A percentile compares a stretch with the other conserved stretches of the same genome.
Conservation (phyloP, 2,113 vertebrate species). For the Symphodus melops region DNA sequence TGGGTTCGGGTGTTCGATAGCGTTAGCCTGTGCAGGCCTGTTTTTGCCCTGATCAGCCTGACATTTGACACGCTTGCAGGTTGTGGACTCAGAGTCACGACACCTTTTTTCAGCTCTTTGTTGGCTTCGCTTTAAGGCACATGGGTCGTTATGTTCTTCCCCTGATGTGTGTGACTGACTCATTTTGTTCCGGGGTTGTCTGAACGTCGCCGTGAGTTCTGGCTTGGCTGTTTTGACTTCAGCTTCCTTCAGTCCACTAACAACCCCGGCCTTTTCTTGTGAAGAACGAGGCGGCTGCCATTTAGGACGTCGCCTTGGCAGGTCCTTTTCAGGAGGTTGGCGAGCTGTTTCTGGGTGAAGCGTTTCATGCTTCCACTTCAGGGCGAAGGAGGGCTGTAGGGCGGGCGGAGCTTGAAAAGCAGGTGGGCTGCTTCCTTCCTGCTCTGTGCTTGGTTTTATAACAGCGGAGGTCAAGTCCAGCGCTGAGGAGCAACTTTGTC, state of each 20-base stretch:
- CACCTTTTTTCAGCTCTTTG: conserved; percentile 10
- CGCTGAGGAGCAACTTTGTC: conserved; percentile 2
- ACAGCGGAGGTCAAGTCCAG: conserved; percentile 8
- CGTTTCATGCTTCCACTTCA: conserved; percentile 62
- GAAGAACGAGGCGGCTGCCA: conserved; percentile 55
- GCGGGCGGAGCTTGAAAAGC: not conserved
- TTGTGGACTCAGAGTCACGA: not conserved
- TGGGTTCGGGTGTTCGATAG: conserved; percentile 9
- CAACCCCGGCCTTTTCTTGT: conserved; percentile 12
- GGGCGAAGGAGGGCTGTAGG: conserved; percentile 1
- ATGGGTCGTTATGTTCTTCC: not conserved
- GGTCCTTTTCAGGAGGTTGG: conserved; percentile 34
- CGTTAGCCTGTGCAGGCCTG: not conserved
- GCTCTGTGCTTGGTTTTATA: not conserved
- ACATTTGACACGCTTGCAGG: conserved; percentile 10
- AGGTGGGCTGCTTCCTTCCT: not conserved
- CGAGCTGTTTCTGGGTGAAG: conserved; percentile 1
- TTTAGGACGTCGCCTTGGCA: conserved; percentile 19
- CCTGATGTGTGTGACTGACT: conserved; percentile 1
- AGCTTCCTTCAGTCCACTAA: not conserved
- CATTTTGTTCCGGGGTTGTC: not conserved
- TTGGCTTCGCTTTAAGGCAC: conserved; percentile 5
- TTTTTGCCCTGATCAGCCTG: not conserved
- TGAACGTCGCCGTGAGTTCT: not conserved
- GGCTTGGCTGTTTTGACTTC: not conserved